These are phyloP conservation scores for Patagioenas fasciata DNA, from an alignment of 2,113 vertebrate species.

Conservation along the genomic window DNA sequence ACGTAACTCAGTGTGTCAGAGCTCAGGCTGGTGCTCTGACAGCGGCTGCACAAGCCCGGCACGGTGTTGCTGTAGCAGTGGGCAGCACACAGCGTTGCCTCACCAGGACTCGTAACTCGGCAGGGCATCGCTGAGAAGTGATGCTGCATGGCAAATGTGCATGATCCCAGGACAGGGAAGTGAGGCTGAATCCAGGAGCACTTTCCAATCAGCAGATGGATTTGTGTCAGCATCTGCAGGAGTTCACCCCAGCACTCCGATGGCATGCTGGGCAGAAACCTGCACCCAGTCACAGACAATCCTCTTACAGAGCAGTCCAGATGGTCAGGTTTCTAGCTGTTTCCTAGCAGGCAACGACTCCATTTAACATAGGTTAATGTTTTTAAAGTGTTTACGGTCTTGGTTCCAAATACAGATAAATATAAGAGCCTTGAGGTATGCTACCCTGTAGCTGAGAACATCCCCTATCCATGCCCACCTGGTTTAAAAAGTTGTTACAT, in stretches of 20 bases:
- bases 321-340: not conserved
- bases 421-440: not conserved
- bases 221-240: not conserved
- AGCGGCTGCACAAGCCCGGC: rapidly evolving
- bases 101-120: not conserved
- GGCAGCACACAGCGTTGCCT: not conserved
- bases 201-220: not conserved
- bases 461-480: not conserved
- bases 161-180: not conserved
- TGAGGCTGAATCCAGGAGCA: not conserved
- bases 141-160: rapidly evolving
- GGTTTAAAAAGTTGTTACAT: not conserved
- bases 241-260: rapidly evolving
- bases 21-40: not conserved
- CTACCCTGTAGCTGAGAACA: not conserved
- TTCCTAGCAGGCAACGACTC: not conserved
- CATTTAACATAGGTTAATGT: not conserved
- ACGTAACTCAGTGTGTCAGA: rapidly evolving
- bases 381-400: not conserved
- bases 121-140: rapidly evolving
- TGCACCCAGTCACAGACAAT: not conserved
- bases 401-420: not conserved
- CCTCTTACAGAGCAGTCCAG: not conserved
- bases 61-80: rapidly evolving
- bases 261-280: not conserved